Evolutionary conservation across 1,140 invertebrate species (phyloP), one percentile per base, ranked within the genome.

Genomic region (Ips typographus): DNA sequence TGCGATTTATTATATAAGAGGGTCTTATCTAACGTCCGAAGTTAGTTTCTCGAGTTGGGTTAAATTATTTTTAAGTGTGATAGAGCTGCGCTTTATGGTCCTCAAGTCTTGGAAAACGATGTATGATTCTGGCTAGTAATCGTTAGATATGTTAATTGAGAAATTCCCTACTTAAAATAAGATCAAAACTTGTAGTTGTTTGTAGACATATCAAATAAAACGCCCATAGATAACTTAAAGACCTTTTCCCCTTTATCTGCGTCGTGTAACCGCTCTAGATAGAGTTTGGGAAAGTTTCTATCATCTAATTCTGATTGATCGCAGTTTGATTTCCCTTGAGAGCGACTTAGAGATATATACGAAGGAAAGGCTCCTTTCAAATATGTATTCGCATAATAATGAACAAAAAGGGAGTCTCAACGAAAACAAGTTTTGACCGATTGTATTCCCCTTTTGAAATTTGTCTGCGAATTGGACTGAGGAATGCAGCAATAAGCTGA

Each of bases 31-130:
- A 49, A 49, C 44, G 44, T 49, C 44, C 44, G 22, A 49, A 49
- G 44, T 49, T 49, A 22, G 44, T 49, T 22, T 22, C 44, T 22
- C 22, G 22, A 49, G 44, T 49, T 49, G 44, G 44, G 7, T 49
- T 49, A 49, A 49, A 49, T 49, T 49, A 49, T 49, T 49, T 49
- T 49, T 49, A 49, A 22, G 44, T 8, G 44, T 49, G 44, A 49
- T 49, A 49, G 44, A 8, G 44, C 22, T 49, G 44, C 7, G 44
- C 6, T 49, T 49, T 49, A 49, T 49, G 44, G 44, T 6, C 44
- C 44, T 8, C 1, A 49, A 49, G 44, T 49, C 44, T 8, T 49
- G 22, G 22, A 22, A 22, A 22, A 22, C 22, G 22, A 22, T 22
- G 22, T 22, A 22, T 22, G 22, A 22, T 22, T 22, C 0, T 22